Base-by-base conservation (phyloP, 2,797 vertebrate species). In the Neosilurus mollespiculum region DNA sequence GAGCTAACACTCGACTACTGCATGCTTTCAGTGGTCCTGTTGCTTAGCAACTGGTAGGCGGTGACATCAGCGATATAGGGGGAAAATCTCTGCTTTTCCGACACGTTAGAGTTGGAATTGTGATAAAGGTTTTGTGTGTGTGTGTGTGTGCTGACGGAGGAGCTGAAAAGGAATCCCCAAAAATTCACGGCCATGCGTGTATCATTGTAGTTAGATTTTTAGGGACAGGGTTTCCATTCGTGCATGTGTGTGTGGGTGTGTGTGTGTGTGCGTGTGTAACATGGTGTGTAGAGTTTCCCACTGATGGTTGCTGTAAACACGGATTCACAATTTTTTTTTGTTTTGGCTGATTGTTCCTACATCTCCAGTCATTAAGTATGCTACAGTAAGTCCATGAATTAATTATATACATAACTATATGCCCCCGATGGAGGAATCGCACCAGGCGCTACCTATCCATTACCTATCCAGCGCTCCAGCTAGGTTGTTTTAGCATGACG, bases 41-140 rank as follows among this genome's bases (percentile, higher is more conserved):
- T 91, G 90, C 90, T 73, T 88, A 86, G 89, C 89, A 91, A 90
- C 90, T 88, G 82, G 78, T 37, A 77, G 85, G 79, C 82, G 37
- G 78, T 87, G 83, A 65, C 75, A 72, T 79, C 72, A 86, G 84
- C 77, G 22, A 64, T 22, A 70, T 72, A 14, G 58, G 5, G 16
- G n/a, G n/a, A 58, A 81, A 76, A 80, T 76, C 53, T 71, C 9
- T 24, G 7, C 18, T 10, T 20, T 75, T 80, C 16, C 34, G 51
- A 54, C 56, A 34, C 58, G 24, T 69, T 0, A 3, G 65, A 53
- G 80, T 72, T 71, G n/a, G 14, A 85, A 69, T 69, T 12, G 54
- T 81, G 56, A 61, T 18, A 24, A 26, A 24, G 34, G 20, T 37
- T 58, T 34, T 16, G n/a, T 37, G 34, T 56, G 81, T 54, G 67